Conservation (phyloP, 1,140 invertebrate species). For the Brachionus paranguensis region DNA sequence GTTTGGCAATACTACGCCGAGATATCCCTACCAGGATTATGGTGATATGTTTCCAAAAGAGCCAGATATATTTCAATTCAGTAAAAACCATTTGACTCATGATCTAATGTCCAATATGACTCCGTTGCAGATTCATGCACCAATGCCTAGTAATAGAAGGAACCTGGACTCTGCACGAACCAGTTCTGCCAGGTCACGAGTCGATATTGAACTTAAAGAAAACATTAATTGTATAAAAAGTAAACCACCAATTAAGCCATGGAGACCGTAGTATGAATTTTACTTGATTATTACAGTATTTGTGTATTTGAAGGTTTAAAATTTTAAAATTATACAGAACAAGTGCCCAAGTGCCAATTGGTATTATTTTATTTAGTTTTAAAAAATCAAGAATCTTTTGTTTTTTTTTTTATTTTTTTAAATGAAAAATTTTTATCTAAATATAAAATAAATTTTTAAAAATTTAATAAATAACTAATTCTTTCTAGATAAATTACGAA, state of each 20-base stretch:
- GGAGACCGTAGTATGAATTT: neutral
- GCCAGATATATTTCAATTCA: slow-evolving; percentile 9
- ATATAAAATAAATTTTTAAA: no score
- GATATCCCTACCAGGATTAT: neutral
- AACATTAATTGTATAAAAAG: neutral
- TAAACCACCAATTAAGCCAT: neutral
- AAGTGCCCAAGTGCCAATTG: neutral
- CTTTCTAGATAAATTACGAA: no score
- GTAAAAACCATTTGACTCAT: slow-evolving; percentile 26
- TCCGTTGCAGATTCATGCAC: slow-evolving; percentile 31
- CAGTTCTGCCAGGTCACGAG: neutral
- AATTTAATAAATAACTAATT: no score
- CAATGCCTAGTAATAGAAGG: neutral
- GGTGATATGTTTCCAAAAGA: neutral
- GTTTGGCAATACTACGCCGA: neutral
- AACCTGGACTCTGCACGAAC: neutral
- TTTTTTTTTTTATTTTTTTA: neutral
- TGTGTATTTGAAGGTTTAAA: neutral
- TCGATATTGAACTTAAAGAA: neutral
- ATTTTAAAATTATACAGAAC: neutral
- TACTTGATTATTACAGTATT: neutral
- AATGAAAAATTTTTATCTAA: neutral
- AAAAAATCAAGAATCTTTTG: neutral
- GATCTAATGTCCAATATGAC: slow-evolving; percentile 37
- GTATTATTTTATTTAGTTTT: neutral